Percentiles rank a stretch among this genome's conserved stretches.
phyloP scores from a whole-genome alignment of 2,797 vertebrate genomes.

The Agapornis canus region DNA sequence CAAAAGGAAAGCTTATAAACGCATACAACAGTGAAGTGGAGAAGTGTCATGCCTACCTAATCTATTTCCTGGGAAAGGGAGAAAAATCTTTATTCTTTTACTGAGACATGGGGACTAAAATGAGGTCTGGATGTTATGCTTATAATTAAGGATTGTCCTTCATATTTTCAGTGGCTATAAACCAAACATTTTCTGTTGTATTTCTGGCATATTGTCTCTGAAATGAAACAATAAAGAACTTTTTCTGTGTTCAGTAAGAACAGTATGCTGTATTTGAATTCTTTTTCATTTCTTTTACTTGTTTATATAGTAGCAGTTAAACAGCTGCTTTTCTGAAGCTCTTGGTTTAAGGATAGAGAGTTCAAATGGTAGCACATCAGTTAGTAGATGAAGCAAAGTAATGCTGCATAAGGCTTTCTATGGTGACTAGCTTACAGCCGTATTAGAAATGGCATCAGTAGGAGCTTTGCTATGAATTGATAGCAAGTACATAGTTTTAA shows the following conservation, averaged over 20 bases:
- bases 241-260: not conserved
- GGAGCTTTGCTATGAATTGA: not conserved
- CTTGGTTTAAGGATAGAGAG: not conserved
- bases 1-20: conserved; percentile 69
- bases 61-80: conserved; percentile 58
- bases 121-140: conserved; percentile 13
- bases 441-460: not conserved
- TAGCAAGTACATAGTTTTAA: not conserved
- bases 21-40: conserved; percentile 40
- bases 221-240: not conserved
- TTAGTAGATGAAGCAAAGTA: not conserved
- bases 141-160: conserved; percentile 41
- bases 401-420: not conserved
- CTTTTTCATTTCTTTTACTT: not conserved
- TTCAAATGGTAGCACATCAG: not conserved
- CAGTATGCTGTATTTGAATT: not conserved
- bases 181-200: not conserved
- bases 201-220: not conserved
- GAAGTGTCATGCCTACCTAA: conserved; percentile 67
- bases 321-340: not conserved
- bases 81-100: conserved; percentile 46
- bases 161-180: not conserved
- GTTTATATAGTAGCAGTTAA: not conserved
- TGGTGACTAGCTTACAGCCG: not conserved
- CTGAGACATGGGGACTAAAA: conserved; percentile 35